These are phyloP conservation scores for Gallinago paraguaiae DNA, from an alignment of 2,113 vertebrate genomes.

Conservation along the genomic window DNA sequence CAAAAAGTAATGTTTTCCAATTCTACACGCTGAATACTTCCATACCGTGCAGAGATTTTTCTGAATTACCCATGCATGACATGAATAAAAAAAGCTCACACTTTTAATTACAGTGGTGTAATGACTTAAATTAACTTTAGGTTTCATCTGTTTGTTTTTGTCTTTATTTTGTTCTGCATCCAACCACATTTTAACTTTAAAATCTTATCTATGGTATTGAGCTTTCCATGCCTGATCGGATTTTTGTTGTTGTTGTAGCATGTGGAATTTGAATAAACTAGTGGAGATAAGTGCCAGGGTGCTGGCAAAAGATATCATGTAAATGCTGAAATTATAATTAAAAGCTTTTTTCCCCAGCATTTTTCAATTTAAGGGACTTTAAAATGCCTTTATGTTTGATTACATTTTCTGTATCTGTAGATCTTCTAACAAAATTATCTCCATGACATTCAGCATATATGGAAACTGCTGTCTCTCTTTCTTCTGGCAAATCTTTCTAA, in stretches of 20 bases:
- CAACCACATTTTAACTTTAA: background rate
- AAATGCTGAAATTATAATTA: background rate
- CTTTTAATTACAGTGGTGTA: constrained; percentile 28
- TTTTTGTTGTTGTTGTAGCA: background rate
- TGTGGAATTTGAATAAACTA: background rate
- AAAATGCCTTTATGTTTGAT: background rate
- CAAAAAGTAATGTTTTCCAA: background rate
- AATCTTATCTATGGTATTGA: background rate
- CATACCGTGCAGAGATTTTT: background rate
- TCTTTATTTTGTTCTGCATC: background rate
- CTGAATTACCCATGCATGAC: background rate
- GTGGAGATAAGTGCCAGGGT: background rate
- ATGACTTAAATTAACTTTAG: constrained; percentile 22
- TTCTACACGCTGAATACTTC: background rate
- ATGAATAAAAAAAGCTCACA: background rate
- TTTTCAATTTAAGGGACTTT: background rate
- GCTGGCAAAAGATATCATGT: background rate
- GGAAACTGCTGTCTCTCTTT: background rate
- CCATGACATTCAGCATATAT: background rate
- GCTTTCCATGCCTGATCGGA: background rate
- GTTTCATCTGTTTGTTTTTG: background rate
- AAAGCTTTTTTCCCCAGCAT: background rate
- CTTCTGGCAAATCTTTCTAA: background rate
- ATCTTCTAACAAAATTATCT: background rate
- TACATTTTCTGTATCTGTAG: background rate